A percentile compares a stretch with the other conserved stretches of the same genome.
phyloP scores from a whole-genome alignment of 2,797 vertebrate species.

The Pempheris klunzingeri region DNA sequence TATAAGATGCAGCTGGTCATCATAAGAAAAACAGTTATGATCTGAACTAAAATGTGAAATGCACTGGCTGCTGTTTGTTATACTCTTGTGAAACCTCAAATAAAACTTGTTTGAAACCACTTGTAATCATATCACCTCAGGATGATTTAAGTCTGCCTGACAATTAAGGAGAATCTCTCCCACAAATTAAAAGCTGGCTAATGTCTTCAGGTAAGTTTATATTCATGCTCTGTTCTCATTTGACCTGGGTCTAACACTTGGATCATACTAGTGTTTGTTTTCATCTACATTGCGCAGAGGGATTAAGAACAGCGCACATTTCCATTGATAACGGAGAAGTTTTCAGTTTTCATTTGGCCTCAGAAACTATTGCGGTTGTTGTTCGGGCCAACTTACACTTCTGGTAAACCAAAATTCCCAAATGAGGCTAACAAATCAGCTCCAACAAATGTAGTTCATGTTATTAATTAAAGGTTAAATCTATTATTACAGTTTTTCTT shows the following conservation, averaged over 20 bases:
- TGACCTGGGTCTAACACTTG: neutral
- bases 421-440: neutral
- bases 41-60: neutral
- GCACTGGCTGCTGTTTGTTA: too few species aligned
- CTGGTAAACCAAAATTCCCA: neutral
- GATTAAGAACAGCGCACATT: neutral
- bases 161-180: neutral
- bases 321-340: neutral
- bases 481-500: too few species aligned
- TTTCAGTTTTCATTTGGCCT: neutral
- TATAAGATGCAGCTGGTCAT: neutral
- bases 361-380: neutral
- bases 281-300: neutral
- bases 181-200: neutral
- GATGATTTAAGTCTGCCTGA: neutral
- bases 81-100: neutral
- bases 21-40: neutral
- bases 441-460: neutral
- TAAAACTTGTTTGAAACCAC: neutral
- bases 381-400: neutral
- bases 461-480: too few species aligned
- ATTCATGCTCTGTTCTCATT: neutral
- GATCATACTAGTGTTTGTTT: neutral
- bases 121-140: neutral
- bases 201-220: neutral